These are phyloP conservation scores for Pharmacophagus antenor DNA, from an alignment of 2,888 invertebrate genomes.

Conservation along the genomic window DNA sequence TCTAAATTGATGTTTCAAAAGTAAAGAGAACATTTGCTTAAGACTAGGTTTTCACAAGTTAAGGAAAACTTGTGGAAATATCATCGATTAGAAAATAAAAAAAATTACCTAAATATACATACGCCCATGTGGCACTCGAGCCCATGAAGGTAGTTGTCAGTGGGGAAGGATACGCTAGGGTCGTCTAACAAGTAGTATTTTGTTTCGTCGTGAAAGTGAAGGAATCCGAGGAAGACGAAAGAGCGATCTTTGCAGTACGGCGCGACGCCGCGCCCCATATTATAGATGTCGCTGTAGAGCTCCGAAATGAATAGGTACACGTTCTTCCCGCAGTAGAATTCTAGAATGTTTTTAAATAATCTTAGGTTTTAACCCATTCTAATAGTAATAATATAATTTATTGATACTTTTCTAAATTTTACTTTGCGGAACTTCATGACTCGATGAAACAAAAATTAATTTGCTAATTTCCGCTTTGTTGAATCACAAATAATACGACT, in stretches of 20 bases:
- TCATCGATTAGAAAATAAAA: not conserved
- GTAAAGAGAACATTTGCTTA: not conserved
- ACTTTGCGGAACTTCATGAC: too few relatives aligned
- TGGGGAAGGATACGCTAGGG: slow-evolving; percentile 66
- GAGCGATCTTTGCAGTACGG: slow-evolving; percentile 70
- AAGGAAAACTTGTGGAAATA: not conserved
- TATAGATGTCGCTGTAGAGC: slow-evolving; percentile 70
- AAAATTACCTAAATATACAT: slow-evolving; percentile 63
- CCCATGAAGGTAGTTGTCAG: slow-evolving; percentile 69
- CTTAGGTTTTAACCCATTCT: not conserved
- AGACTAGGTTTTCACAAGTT: not conserved
- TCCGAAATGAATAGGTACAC: slow-evolving; percentile 71
- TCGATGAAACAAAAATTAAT: too few relatives aligned
- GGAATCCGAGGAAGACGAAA: slow-evolving; percentile 68
- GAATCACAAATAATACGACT: too few relatives aligned
- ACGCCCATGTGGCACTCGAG: slow-evolving; percentile 67
- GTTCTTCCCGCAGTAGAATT: slow-evolving; percentile 73
- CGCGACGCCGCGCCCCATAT: slow-evolving; percentile 62
- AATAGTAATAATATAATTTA: too few relatives aligned
- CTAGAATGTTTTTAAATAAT: slow-evolving; percentile 42
- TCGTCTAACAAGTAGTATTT: slow-evolving; percentile 71
- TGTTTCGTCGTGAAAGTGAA: slow-evolving; percentile 66
- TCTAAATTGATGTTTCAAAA: too few relatives aligned
- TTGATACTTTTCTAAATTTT: too few relatives aligned
- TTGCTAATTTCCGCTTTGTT: too few relatives aligned